phyloP scores from a whole-genome alignment of 2,113 vertebrate genomes.

The Neolamprologus caudopunctatus region DNA sequence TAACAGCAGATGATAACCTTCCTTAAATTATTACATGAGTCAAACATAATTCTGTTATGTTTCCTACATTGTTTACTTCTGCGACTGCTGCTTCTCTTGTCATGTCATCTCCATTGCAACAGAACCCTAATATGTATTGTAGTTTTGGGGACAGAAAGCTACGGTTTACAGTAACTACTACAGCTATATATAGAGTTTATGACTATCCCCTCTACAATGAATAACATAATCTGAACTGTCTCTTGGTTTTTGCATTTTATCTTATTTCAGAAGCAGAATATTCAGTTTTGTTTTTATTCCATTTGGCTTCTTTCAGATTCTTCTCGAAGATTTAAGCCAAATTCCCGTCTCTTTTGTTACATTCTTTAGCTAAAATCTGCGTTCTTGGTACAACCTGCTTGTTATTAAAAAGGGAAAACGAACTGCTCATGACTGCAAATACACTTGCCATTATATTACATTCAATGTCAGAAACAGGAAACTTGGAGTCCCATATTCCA shows the following conservation, averaged over 20 bases:
- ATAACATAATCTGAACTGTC: not conserved
- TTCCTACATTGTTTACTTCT: not conserved
- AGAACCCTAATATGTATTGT: not conserved
- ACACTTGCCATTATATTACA: not conserved
- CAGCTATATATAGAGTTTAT: not conserved
- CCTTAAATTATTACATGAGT: not conserved
- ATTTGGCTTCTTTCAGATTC: not conserved
- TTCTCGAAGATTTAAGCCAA: not conserved
- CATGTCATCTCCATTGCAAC: not conserved
- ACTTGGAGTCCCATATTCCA: not conserved
- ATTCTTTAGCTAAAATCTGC: not conserved
- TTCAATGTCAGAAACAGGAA: not conserved
- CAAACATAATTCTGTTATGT: not conserved
- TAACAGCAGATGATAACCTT: not conserved
- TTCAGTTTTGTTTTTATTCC: not conserved
- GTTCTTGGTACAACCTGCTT: not conserved
- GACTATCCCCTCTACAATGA: not conserved
- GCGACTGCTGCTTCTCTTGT: not conserved
- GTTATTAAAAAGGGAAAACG: not conserved
- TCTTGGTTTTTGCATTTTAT: not conserved
- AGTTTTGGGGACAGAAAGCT: not conserved
- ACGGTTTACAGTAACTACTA: not conserved
- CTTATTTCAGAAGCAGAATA: not conserved
- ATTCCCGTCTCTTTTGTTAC: not conserved
- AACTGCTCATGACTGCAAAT: not conserved